These are phyloP conservation scores for Phyllotreta striolata DNA, from an alignment of 2,888 invertebrate genomes.

Conservation along the genomic window DNA sequence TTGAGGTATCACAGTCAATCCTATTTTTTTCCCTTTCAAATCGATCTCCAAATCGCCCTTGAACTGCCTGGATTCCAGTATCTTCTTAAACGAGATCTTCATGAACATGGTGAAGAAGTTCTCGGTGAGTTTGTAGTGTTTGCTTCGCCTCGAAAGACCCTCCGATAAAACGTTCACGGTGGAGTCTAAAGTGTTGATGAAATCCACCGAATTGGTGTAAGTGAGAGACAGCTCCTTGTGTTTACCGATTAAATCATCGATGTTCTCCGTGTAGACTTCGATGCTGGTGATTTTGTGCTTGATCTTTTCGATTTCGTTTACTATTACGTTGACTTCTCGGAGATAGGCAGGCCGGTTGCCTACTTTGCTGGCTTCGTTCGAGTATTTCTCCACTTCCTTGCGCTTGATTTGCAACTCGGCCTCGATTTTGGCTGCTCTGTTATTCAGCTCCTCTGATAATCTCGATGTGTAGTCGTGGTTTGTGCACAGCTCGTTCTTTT, in stretches of 20 bases:
- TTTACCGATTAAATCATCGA: slow-evolving; percentile 50
- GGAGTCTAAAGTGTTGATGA: slow-evolving; percentile 49
- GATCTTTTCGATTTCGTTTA: slow-evolving; percentile 60
- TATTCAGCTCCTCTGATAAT: slow-evolving; percentile 47
- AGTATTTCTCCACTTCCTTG: slow-evolving; percentile 58
- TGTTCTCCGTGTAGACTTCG: slow-evolving; percentile 56
- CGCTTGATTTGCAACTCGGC: slow-evolving; percentile 61
- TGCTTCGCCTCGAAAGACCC: slow-evolving; percentile 54
- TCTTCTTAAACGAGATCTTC: slow-evolving; percentile 64
- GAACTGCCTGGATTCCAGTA: slow-evolving; percentile 67
- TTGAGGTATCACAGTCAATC: slow-evolving; percentile 66
- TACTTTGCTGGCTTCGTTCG: slow-evolving; percentile 60
- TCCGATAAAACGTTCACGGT: slow-evolving; percentile 48
- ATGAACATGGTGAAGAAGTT: slow-evolving; percentile 58
- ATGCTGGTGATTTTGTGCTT: slow-evolving; percentile 60
- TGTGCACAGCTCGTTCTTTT: slow-evolving; percentile 56
- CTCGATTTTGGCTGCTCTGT: slow-evolving; percentile 47
- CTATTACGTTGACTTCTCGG: slow-evolving; percentile 55
- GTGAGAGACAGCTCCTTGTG: slow-evolving; percentile 55
- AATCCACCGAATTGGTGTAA: slow-evolving; percentile 50
- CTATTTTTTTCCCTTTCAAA: slow-evolving; percentile 61
- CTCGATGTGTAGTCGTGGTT: slow-evolving; percentile 51
- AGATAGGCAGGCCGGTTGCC: slow-evolving; percentile 64
- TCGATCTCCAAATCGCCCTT: slow-evolving; percentile 69
- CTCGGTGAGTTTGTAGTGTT: slow-evolving; percentile 57